Conservation (phyloP, 1,140 invertebrate genomes). For the roundworm (Caenorhabditis elegans) region WBcel235 BX284605.5:17107501-17108000, state of each 20-base stretch:
- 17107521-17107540: no score
- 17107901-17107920: conserved; percentile 20
- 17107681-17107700: background rate
- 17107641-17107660: background rate
- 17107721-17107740: background rate
- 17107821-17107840: conserved; percentile 13
- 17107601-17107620: conserved; percentile 27
- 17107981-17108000: conserved; percentile 29
- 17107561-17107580: background rate
- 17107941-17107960: no score
- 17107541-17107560: conserved; percentile 1
- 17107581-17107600: conserved; percentile 32
- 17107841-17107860: conserved; percentile 9
- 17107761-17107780: conserved; percentile 20
- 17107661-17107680: background rate
- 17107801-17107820: conserved; percentile 34
- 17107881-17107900: background rate
- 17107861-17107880: conserved; percentile 1
- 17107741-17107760: conserved; percentile 9
- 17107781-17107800: conserved; percentile 3
- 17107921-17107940: background rate
- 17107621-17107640: background rate
- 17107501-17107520: no score
- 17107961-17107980: background rate
- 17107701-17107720: background rate